Evolutionary conservation across 1,140 invertebrate species (phyloP).

Genomic region (Diuraphis noxia): DNA sequence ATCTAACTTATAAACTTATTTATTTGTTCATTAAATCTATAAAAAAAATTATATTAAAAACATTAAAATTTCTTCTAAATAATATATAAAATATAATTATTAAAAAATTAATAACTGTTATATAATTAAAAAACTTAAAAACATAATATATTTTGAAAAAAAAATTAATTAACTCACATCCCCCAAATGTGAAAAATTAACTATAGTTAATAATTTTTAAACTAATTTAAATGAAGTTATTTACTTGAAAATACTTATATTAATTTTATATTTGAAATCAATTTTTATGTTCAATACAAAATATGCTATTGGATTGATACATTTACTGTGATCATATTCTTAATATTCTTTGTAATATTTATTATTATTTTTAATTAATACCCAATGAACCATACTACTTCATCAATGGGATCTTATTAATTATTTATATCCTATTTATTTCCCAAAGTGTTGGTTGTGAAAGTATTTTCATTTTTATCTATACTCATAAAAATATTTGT

Average conservation of each 20-base stretch:
- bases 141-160: no score
- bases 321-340: not conserved
- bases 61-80: no score
- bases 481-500: not conserved
- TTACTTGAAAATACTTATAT: no score
- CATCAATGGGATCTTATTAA: not conserved
- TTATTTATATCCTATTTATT: not conserved
- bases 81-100: no score
- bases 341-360: not conserved
- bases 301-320: not conserved
- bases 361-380: not conserved
- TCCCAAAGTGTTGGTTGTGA: not conserved
- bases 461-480: not conserved
- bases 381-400: not conserved
- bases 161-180: no score
- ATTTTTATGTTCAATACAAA: not conserved
- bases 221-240: no score
- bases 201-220: not conserved
- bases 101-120: no score
- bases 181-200: no score
- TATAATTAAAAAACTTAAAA: no score
- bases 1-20: no score
- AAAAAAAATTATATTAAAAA: no score
- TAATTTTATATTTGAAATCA: not conserved
- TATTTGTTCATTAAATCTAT: no score